Base-by-base conservation (phyloP, 2,797 vertebrate species). In the Rhinoraja longicauda region DNA sequence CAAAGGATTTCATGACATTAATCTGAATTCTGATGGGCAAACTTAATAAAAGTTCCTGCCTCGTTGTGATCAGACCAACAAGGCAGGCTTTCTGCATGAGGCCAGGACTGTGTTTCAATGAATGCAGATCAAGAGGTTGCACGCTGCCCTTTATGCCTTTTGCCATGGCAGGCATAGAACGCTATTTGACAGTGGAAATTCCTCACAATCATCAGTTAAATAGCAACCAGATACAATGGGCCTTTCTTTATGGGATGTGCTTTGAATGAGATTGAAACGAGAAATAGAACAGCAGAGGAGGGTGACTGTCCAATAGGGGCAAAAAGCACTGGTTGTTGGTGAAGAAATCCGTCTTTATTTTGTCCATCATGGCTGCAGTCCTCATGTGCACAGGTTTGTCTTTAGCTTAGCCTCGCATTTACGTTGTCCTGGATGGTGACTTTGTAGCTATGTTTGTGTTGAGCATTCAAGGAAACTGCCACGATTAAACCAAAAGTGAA, bases 71-170 rank as follows among this genome's bases (percentile, higher is more conserved):
- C 64, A 39, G 8, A 36, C 39, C 64, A 73, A 91, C 39, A 73
- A 53, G 36, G 90, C 90, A 73, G 12, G 39, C 90, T 73, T 92
- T 92, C 36, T 75, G 70, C 53, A 4, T 8, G 70, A 75, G 90
- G n/a, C 39, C 5, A 45, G 45, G 90, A 1, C 90, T 75, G 70
- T 45, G 29, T 92, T 92, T 92, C 70, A 72, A 75, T 92, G 90
- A 73, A 75, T 73, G 29, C 75, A 26, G 90, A 92, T 92, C 90
- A 92, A 75, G 70, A 92, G 90, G 39, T 92, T 92, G 72, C 64
- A 90, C 39, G 67, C 67, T 90, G 88, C 67, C 67, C 67, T 90
- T 90, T 72, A 70, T 39, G 36, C 8, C 29, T 70, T 72, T 90
- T 72, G 21, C 70, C 39, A 92, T 75, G 70, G 45, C 90, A 75